A percentile compares a stretch with the other conserved stretches of the same genome.
These are phyloP conservation scores for Drosophila picticornis DNA, from an alignment of 2,888 invertebrate species.

Conservation along the genomic window DNA sequence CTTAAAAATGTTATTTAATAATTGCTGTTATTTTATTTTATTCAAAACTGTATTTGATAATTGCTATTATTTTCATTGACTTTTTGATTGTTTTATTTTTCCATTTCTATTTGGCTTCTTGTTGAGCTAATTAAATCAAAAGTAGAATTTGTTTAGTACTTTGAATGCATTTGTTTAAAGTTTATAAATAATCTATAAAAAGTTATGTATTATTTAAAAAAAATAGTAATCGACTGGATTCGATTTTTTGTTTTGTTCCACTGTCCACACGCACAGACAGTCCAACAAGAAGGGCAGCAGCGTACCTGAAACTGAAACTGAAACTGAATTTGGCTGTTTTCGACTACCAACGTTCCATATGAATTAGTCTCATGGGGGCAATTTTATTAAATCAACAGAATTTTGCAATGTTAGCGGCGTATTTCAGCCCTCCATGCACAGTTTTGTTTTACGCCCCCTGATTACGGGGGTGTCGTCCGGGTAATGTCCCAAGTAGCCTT, in stretches of 20 bases:
- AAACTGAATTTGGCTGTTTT: conserved; percentile 75
- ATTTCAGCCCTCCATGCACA: conserved; percentile 43
- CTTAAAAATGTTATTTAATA: neutral
- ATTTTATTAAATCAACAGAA: conserved; percentile 85
- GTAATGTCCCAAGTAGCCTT: conserved; percentile 64
- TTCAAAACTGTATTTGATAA: neutral
- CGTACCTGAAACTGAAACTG: conserved; percentile 65
- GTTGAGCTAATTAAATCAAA: neutral
- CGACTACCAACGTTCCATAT: conserved; percentile 79
- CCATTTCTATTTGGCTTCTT: neutral
- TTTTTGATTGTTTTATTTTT: neutral
- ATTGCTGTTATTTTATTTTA: neutral
- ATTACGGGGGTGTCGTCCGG: conserved; percentile 7
- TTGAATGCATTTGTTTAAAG: neutral
- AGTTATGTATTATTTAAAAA: neutral
- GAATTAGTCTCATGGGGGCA: conserved; percentile 85
- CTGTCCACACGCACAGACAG: conserved; percentile 40
- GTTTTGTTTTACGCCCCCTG: conserved; percentile 30
- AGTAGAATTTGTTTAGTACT: neutral
- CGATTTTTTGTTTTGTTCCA: conserved; percentile 29
- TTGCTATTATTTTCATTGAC: neutral
- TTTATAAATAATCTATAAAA: neutral
- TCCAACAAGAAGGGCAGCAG: conserved; percentile 29
- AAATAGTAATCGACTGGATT: neutral
- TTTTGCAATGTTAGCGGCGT: conserved; percentile 81